Evolutionary conservation across 2,797 vertebrate species (phyloP), one percentile per base, ranked within the genome.

Genomic region (Trachops cirrhosus): DNA sequence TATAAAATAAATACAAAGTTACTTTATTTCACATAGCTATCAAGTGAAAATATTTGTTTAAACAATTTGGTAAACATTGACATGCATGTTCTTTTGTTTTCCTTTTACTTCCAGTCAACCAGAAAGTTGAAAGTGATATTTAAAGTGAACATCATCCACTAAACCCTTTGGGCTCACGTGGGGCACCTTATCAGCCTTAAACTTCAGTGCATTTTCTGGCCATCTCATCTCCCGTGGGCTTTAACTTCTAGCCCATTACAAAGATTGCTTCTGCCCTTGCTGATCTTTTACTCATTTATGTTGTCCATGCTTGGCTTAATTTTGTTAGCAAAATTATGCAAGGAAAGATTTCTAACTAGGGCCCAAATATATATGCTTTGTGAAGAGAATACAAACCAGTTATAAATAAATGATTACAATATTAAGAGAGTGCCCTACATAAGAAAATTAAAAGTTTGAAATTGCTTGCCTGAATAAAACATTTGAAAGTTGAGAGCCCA

Each of bases 391-490:
- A 79, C 11, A 93, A 90, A 79, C 73, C 62, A 90, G 37, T 97
- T 97, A 82, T 83, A 93, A 96, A 95, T 85, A 95, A 96, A 92
- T 67, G 22, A 75, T 92, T 96, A 93, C 18, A 86, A 71, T 90
- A 94, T 93, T 94, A 83, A 92, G 14, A 67, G 48, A 87, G 54
- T 95, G 82, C 14, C 83, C 79, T 67, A 79, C 26, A 46, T 92
- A 79, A 89, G 67, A 90, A 96, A 97, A 96, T 96, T 96, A 41
- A 93, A 97, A 96, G 39, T 78, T 46, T 64, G 29, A 80, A 80
- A 86, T 37, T 89, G 18, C 62, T 86, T 93, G 46, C 41, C 22
- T 94, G 78, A 93, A 91, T 93, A 92, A 93, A 96, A 59, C 94
- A 86, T 88, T 95, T 94, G 74, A 54, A 93, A 79, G 29, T 75